phyloP scores from a whole-genome alignment of 1,140 invertebrate species.

The Nasonia giraulti region DNA sequence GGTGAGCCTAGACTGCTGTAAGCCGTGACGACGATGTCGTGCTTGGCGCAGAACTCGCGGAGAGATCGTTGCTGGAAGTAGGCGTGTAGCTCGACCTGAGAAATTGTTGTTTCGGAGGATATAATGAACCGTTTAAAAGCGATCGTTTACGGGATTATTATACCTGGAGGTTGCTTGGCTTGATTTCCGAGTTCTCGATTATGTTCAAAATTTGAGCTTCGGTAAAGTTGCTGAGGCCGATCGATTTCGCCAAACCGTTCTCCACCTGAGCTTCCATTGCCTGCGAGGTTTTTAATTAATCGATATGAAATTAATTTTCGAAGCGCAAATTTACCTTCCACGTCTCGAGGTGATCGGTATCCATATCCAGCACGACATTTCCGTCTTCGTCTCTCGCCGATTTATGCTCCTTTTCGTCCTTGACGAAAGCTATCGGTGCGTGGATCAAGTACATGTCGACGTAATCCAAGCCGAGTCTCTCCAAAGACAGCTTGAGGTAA shows the following conservation, averaged over 20 bases:
- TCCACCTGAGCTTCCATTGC: neutral
- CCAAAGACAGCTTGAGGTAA: neutral
- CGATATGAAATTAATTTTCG: too few species aligned
- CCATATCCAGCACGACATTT: neutral
- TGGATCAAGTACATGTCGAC: constrained; percentile 14
- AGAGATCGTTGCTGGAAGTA: neutral
- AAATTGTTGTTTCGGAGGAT: neutral
- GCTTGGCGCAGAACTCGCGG: neutral
- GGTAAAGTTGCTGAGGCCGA: constrained; percentile 6
- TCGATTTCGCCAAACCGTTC: neutral
- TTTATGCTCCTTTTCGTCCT: neutral
- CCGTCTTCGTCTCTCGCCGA: neutral
- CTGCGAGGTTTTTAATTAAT: neutral
- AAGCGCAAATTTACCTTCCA: neutral
- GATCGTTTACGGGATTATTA: neutral
- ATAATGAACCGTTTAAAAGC: too few species aligned
- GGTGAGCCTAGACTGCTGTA: neutral
- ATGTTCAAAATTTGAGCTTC: neutral
- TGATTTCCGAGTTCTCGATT: neutral
- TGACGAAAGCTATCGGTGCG: neutral
- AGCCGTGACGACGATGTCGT: neutral
- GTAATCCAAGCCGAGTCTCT: neutral
- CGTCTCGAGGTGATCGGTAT: neutral
- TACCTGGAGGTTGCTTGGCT: neutral
- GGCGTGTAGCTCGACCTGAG: neutral